A percentile compares a stretch with the other conserved stretches of the same genome.
Conservation (phyloP, 1,140 invertebrate genomes). For the Tetramorium parvispinum region DNA sequence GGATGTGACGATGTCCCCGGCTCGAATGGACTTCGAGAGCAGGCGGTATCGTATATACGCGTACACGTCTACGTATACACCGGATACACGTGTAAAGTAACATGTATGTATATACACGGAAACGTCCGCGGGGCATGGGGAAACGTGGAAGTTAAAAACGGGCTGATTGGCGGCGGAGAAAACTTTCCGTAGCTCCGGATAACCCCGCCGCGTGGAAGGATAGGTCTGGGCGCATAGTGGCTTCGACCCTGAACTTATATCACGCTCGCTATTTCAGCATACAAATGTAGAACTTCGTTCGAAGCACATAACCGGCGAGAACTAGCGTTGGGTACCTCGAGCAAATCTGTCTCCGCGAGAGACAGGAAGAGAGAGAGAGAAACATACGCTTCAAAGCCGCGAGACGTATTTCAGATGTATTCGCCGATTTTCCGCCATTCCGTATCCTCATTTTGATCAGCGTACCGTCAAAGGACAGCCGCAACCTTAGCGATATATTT, state of each 20-base stretch:
- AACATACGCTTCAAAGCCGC: background rate
- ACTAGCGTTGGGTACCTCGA: background rate
- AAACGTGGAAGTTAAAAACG: slow-evolving; percentile 58
- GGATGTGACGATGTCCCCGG: slow-evolving; percentile 78
- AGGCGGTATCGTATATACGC: background rate
- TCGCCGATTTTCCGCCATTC: background rate
- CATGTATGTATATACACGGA: background rate
- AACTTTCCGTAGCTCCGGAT: slow-evolving; percentile 7
- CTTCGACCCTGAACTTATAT: slow-evolving; percentile 72
- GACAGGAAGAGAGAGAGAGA: background rate
- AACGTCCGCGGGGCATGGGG: background rate
- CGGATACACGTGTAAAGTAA: slow-evolving; percentile 8
- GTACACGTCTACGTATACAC: background rate
- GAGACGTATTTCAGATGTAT: slow-evolving; percentile 10
- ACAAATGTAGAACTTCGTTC: slow-evolving; percentile 19
- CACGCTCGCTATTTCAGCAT: slow-evolving; percentile 65
- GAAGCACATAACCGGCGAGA: background rate
- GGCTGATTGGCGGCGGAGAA: slow-evolving; percentile 17
- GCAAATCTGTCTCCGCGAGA: background rate
- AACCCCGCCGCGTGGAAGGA: slow-evolving; percentile 52
- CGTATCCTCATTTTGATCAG: slow-evolving; percentile 13
- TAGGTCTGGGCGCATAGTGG: slow-evolving; percentile 62
- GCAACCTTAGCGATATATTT: background rate
- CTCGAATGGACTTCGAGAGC: slow-evolving; percentile 51
- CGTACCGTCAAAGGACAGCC: background rate